Conservation (phyloP, 2,888 invertebrate species). For the Diplazon laetatorius region DNA sequence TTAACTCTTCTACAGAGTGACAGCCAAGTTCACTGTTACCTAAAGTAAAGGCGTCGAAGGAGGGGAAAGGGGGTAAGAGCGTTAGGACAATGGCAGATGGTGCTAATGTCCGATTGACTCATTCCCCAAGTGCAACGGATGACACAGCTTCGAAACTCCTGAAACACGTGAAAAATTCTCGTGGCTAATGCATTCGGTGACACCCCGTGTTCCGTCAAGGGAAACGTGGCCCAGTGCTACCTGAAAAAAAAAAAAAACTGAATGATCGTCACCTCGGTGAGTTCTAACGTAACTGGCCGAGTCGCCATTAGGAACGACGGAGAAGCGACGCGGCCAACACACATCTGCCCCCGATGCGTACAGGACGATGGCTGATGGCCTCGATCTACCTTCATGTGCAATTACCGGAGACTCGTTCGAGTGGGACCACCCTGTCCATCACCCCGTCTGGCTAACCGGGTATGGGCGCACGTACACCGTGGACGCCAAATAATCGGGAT, state of each 20-base stretch:
- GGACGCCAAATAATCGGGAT: conserved; percentile 34
- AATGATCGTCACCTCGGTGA: conserved; percentile 33
- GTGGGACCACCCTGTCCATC: background rate
- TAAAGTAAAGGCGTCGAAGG: background rate
- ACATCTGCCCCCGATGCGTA: conserved; percentile 12
- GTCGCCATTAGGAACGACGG: background rate
- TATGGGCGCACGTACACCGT: background rate
- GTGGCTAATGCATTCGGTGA: conserved; percentile 20
- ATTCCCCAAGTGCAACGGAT: conserved; percentile 17
- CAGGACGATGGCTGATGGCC: background rate
- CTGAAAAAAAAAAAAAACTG: conserved; percentile 1
- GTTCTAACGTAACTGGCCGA: conserved; percentile 6
- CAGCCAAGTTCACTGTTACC: conserved; percentile 16
- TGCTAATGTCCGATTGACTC: conserved; percentile 46
- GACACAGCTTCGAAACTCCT: conserved; percentile 3
- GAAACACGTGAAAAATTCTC: conserved; percentile 47
- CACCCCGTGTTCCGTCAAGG: background rate
- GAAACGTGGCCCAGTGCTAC: conserved; percentile 6
- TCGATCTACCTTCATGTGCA: conserved; percentile 25
- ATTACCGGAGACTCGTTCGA: conserved; percentile 24
- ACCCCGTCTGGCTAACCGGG: conserved; percentile 3
- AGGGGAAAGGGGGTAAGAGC: background rate
- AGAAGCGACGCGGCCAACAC: conserved; percentile 10
- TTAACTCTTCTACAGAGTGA: conserved; percentile 33
- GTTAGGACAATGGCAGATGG: conserved; percentile 40